Evolutionary conservation across 2,113 vertebrate species (phyloP), one percentile per base, ranked within the genome.

Genomic region (Fregata magnificens): DNA sequence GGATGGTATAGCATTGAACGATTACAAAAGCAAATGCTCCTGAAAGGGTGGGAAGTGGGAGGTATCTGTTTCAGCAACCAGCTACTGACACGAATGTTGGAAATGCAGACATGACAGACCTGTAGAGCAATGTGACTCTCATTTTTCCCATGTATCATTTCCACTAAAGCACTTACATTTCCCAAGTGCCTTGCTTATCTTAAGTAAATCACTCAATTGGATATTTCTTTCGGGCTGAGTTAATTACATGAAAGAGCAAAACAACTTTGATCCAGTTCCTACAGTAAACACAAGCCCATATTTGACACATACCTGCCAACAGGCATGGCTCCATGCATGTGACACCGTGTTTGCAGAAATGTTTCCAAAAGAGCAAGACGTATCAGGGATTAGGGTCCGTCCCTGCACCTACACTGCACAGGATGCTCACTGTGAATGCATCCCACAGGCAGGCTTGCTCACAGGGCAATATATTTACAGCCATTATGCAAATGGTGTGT

Each of bases 171-270:
- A 49, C 59, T 94, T 82, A 66, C 7, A 45, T 89, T 89, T 91
- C 91, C 58, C 86, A 91, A 89, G 70, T 44, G 59, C 58, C 34
- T 73, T 53, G 36, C 45, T 95, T 95, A 86, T 88, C 92, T 86
- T 52, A 84, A 94, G 81, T 72, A 87, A 94, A 95, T 91, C 70
- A 72, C 70, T 76, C n/a, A 5, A 44, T 32, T 73, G 74, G 50
- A 7, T 95, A 84, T 85, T 94, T 95, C 86, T 93, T 87, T 73
- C 28, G 42, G 40, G 50, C 77, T 88, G 79, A 73, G 63, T 90
- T 91, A 94, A 87, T 85, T 80, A 93, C 55, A 34, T 44, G 58
- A 90, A 94, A 93, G 78, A 86, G 45, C 62, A 82, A 83, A 95
- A 56, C 56, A 91, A 55, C 78, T 97, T 88, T 80, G 74, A 91